Evolutionary conservation across 2,113 vertebrate genomes (phyloP).

Genomic region (Plectropomus leopardus): DNA sequence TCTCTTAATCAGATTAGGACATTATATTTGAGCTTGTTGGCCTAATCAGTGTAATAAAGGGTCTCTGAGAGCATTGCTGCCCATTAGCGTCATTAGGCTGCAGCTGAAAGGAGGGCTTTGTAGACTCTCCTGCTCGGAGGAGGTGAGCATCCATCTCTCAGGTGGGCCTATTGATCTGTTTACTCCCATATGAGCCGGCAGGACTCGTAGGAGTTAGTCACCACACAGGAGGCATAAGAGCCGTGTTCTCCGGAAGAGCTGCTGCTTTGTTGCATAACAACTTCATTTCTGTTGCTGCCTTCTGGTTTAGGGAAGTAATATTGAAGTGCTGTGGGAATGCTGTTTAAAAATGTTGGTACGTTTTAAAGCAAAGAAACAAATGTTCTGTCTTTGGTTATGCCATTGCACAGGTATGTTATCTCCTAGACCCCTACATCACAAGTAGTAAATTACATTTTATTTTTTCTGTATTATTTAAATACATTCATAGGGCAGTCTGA

Average conservation of each 20-base stretch:
- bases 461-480: too few species aligned
- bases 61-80: constrained; percentile 74
- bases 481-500: too few species aligned
- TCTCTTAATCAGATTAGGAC: constrained; percentile 79
- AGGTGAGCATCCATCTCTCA: constrained; percentile 73
- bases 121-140: constrained; percentile 57
- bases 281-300: constrained; percentile 18
- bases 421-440: too few species aligned
- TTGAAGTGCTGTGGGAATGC: not conserved
- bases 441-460: too few species aligned
- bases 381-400: not conserved
- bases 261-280: constrained; percentile 49
- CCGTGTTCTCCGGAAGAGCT: constrained; percentile 26
- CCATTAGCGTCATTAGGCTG: constrained; percentile 79
- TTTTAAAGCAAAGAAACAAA: not conserved
- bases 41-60: constrained; percentile 80
- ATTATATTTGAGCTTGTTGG: constrained; percentile 75
- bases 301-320: constrained; percentile 5
- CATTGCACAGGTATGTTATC: too few species aligned
- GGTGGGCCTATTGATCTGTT: constrained; percentile 80
- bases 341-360: not conserved
- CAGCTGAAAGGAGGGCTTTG: constrained; percentile 69
- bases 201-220: constrained; percentile 56
- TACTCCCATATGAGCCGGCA: constrained; percentile 67
- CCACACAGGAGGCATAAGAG: constrained; percentile 53